These are phyloP conservation scores for Nyctereutes procyonoides DNA, from an alignment of 2,113 vertebrate genomes.

Conservation along the genomic window DNA sequence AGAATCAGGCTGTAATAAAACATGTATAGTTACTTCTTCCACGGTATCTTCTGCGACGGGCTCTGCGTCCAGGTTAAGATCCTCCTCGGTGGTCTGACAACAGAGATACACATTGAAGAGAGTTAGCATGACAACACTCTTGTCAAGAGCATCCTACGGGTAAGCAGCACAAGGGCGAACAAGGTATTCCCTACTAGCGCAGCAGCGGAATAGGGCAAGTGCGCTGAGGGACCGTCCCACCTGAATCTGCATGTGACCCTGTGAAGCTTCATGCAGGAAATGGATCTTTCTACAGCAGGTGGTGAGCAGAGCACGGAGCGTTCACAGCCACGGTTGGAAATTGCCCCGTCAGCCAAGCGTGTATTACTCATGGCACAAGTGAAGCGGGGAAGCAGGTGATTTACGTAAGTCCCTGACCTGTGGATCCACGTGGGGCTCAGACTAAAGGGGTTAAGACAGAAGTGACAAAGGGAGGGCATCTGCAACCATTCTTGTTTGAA, in stretches of 20 bases:
- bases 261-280: background rate
- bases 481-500: no score
- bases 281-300: background rate
- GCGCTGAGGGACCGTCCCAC: accelerated
- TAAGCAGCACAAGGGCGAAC: accelerated
- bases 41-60: background rate
- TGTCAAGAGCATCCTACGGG: accelerated
- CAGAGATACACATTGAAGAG: accelerated
- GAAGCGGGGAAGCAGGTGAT: background rate
- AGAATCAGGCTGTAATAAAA: background rate
- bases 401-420: accelerated
- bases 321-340: background rate
- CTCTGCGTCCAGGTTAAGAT: conserved; percentile 77
- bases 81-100: conserved; percentile 84
- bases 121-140: background rate
- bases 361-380: background rate
- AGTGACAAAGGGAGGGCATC: accelerated
- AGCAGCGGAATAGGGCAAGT: accelerated
- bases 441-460: accelerated
- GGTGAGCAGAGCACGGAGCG: accelerated
- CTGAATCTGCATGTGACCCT: accelerated
- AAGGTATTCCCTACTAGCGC: accelerated
- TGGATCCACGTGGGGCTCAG: accelerated
- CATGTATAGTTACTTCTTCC: background rate
- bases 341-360: background rate